A percentile compares a stretch with the other conserved stretches of the same genome.
Evolutionary conservation across 2,113 vertebrate genomes (phyloP).

Genomic region (Pelobates fuscus): DNA sequence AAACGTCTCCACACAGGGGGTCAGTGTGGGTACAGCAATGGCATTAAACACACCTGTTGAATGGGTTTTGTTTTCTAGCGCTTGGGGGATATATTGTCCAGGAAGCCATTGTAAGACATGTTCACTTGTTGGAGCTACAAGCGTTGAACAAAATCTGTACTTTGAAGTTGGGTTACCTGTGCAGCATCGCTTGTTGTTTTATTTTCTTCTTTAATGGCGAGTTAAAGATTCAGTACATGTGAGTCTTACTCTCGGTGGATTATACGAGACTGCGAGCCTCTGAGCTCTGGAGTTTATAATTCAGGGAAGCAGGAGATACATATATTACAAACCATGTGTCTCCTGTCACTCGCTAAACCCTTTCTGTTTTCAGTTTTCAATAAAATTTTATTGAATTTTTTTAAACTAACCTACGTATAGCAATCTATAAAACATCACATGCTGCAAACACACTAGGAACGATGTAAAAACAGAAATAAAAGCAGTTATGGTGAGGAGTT

Average conservation of each 20-base stretch:
- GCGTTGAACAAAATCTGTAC: constrained; percentile 18
- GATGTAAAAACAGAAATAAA: no score
- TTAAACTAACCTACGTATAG: no score
- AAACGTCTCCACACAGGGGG: no score
- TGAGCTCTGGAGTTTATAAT: constrained; percentile 17
- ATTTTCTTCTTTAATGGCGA: constrained; percentile 1
- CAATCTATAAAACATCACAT: no score
- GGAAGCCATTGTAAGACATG: constrained; percentile 2
- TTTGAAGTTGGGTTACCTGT: constrained; percentile 35
- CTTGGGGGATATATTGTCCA: constrained; percentile 10
- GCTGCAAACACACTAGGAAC: no score
- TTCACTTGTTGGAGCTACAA: constrained; percentile 7
- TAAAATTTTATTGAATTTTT: no score
- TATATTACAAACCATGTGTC: background rate
- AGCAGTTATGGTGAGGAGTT: no score
- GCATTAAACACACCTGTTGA: no score
- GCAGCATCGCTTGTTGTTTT: background rate
- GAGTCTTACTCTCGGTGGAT: constrained; percentile 29
- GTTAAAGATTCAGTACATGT: constrained; percentile 26
- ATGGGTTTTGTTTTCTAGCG: constrained; percentile 17
- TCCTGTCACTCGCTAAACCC: background rate
- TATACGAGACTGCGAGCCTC: background rate
- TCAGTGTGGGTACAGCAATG: background rate
- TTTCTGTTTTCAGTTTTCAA: no score
- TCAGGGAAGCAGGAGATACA: constrained; percentile 14